Evolutionary conservation across 1,140 invertebrate genomes (phyloP), one percentile per base, ranked within the genome.

Genomic region (Conus betulinus): DNA sequence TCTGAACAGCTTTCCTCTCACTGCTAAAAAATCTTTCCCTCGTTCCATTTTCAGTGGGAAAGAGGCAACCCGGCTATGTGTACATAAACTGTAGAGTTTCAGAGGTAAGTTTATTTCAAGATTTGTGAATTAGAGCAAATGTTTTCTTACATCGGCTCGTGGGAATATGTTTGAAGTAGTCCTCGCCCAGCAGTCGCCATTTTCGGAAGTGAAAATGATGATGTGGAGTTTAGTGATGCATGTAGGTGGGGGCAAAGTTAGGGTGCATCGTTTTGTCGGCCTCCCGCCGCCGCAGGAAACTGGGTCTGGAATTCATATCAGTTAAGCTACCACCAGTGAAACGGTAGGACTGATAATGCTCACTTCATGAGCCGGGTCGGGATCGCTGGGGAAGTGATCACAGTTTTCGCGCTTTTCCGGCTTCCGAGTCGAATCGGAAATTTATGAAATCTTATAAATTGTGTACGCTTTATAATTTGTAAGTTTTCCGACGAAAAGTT

Each of bases 131-230:
- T 79, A 51, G 39, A 15, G n/a, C 3, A 51, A 74, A 23, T 85
- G 6, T 63, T 87, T 27, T 53, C 74, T n/a, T n/a, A 23, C 6
- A 55, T 87, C 84, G 60, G 71, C 51, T 17, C 23, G 6, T 55
- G 74, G 53, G 74, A 87, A 87, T 55, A 25, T 78, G 67, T 76
- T 53, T 20, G 27, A n/a, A n/a, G 4, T n/a, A 27, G 53, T 11
- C 17, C 17, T 57, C n/a, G n/a, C 17, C n/a, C 4, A 63, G 55
- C 60, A 60, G 85, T 78, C 85, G 85, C 85, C 85, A 87, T 87
- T 87, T 87, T 87, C 71, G 85, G 85, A 87, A 87, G 85, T 87
- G 71, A 78, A 78, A 87, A 78, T 71, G 20, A 51, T 25, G 51
- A 39, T 15, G 71, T 76, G 23, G 79, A 78, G 53, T 78, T 76